Base-by-base conservation (phyloP, 2,113 vertebrate genomes). In the Chaetorhynchus papuensis region DNA sequence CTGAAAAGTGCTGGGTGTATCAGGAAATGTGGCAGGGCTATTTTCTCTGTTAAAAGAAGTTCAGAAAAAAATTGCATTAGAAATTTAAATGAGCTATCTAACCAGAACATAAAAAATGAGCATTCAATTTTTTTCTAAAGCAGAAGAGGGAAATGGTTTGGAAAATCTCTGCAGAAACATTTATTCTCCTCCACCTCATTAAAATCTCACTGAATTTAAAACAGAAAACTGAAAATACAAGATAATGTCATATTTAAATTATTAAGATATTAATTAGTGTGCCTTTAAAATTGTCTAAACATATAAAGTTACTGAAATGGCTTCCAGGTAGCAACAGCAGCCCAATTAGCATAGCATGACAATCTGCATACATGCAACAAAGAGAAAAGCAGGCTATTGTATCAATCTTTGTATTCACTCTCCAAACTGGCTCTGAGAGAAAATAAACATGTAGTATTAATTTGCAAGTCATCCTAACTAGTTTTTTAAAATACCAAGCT, bases 21-120 rank as follows among this genome's bases (percentile, higher is more conserved):
- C 99, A 8, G 98, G 97, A 90, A 99, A 98, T 0, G 94, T 92
- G 15, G 98, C 98, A 7, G 99, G 99, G 94, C 99, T 99, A 76
- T 97, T 99, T 96, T 98, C 98, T 97, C 99, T 99, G 96, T 50
- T 28, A 82, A 64, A 90, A 1, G 7, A 61, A 93, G 45, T 86
- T 85, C 44, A 81, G 22, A 77, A 89, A 84, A 84, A 75, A 85
- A 54, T 1, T 10, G 14, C 10, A 78, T 95, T 54, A 96, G 83
- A 69, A 85, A 59, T 80, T 76, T 82, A 79, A 79, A 79, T 65
- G 14, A 78, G 21, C n/a, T 82, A 68, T 45, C 26, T n/a, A 91
- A 93, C 11, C 17, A 61, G 39, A 80, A 69, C 0, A 0, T 18
- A 33, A 81, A 74, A 92, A 61, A 66, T 0, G 0, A 74, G 10